phyloP scores from a whole-genome alignment of 2,888 invertebrate species.

The Chloroclysta siterata region DNA sequence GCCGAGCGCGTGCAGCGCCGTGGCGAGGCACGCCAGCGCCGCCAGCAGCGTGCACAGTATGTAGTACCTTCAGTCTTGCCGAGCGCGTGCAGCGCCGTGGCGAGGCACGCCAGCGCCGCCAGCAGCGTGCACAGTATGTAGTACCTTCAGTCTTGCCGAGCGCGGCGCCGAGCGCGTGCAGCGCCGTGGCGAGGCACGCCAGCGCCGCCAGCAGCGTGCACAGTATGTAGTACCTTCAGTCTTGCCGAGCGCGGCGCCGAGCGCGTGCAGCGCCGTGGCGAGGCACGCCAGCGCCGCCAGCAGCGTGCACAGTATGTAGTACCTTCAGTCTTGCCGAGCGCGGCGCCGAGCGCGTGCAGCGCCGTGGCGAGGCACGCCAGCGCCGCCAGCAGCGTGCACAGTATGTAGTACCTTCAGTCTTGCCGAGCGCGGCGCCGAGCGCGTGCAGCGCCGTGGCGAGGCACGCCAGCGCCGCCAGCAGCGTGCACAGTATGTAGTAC shows the following conservation, averaged over 20 bases:
- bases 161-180: conserved; percentile 64
- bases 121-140: conserved; percentile 54
- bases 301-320: conserved; percentile 50
- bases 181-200: conserved; percentile 62
- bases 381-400: conserved; percentile 58
- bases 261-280: conserved; percentile 66
- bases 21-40: conserved; percentile 63
- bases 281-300: conserved; percentile 60
- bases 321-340: conserved; percentile 65
- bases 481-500: conserved; percentile 55
- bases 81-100: conserved; percentile 65
- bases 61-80: conserved; percentile 60
- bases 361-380: conserved; percentile 65
- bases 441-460: conserved; percentile 68
- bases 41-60: conserved; percentile 56
- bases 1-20: conserved; percentile 64
- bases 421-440: conserved; percentile 60
- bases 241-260: conserved; percentile 61
- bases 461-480: conserved; percentile 58
- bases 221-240: conserved; percentile 58
- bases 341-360: conserved; percentile 64
- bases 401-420: conserved; percentile 57
- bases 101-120: conserved; percentile 59
- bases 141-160: conserved; percentile 64
- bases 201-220: conserved; percentile 59